Evolutionary conservation across 2,888 invertebrate species (phyloP), one percentile per base, ranked within the genome.

Genomic region (Sesia bembeciformis): DNA sequence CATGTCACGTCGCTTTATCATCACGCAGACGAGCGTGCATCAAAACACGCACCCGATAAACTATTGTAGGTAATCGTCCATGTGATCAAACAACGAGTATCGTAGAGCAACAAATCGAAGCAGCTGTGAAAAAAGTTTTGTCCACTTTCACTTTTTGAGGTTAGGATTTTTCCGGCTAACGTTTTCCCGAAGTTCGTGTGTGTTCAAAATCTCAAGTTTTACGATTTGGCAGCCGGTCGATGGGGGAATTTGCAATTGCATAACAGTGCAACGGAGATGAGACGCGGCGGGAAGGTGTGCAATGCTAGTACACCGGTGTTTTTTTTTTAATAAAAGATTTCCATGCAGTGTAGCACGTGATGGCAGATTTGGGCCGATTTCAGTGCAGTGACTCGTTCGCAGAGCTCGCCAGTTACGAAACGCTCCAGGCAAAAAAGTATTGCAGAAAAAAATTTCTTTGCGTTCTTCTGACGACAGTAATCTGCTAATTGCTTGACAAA

Each of bases 251-350:
- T 72, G 73, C 73, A 78, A 81, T 87, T 86, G 86, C 86, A 85
- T 86, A 86, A 87, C 81, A 79, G 78, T 84, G 84, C 84, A 84
- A 72, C 71, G 78, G 78, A 79, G 79, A 78, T 78, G 42, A 52
- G 40, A 49, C 69, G 76, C 73, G 70, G 70, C 81, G 84, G 85
- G 86, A 87, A 80, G 76, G 78, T 76, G 23, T 8, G 76, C 69
- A 60, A 57, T 53, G 56, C 68, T 71, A 70, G 67, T 68, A 68
- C 62, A 69, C 70, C 23, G 69, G 76, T 78, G 81, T 76, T 72
- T 69, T 67, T 68, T 70, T 67, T 70, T 67, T 61, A 57, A 56
- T 64, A 62, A 62, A 64, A 63, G 61, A 65, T 70, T 68, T 66
- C 70, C 66, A 68, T 69, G 74, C 74, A 76, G 69, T 23, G 62